Conservation (phyloP, 2,113 vertebrate genomes). For the Amphilophus citrinellus region DNA sequence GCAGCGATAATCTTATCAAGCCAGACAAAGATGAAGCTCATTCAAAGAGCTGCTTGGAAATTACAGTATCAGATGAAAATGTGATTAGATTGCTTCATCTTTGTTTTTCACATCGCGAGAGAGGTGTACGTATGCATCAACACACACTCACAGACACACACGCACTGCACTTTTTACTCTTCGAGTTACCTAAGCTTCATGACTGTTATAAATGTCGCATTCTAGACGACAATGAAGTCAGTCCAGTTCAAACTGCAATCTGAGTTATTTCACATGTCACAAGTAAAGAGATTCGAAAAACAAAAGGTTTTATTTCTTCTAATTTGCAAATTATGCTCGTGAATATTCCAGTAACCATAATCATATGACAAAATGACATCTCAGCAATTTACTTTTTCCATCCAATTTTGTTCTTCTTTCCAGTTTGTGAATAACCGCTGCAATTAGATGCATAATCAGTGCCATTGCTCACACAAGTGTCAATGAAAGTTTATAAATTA, state of each 20-base stretch:
- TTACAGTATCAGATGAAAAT: constrained; percentile 57
- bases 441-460: not conserved
- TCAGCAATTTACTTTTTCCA: not conserved
- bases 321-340: not conserved
- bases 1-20: constrained; percentile 57
- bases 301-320: not conserved
- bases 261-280: not conserved
- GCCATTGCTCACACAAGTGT: not conserved
- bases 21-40: constrained; percentile 43
- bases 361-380: not conserved
- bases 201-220: not conserved
- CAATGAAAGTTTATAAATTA: not conserved
- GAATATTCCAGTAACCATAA: not conserved
- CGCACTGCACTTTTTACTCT: not conserved
- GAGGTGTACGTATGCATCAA: not conserved
- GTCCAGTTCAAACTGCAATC: not conserved
- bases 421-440: not conserved
- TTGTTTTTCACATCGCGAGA: not conserved
- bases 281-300: not conserved
- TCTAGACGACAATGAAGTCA: not conserved
- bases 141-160: not conserved
- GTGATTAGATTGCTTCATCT: constrained; percentile 50
- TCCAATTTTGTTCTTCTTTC: not conserved
- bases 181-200: not conserved
- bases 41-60: constrained; percentile 27